phyloP scores from a whole-genome alignment of 2,797 vertebrate species.

The Botia kubotai region DNA sequence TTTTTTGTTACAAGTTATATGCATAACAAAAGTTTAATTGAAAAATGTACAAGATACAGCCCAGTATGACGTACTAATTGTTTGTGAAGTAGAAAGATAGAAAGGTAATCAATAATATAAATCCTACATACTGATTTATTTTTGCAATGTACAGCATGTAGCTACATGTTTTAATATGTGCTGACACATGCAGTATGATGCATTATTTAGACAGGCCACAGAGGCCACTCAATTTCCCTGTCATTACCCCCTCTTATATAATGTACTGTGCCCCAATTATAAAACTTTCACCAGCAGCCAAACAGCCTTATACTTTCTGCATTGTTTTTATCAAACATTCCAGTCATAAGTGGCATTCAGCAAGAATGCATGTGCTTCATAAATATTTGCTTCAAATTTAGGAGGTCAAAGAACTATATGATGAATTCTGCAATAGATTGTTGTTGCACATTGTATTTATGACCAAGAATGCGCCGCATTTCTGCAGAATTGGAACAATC shows the following conservation, averaged over 20 bases:
- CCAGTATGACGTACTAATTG: no score
- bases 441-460: neutral
- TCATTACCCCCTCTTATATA: neutral
- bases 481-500: neutral
- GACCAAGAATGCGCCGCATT: neutral
- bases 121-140: neutral
- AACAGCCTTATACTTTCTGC: neutral
- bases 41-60: neutral
- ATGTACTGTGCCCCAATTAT: neutral
- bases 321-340: neutral
- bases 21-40: neutral
- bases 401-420: neutral
- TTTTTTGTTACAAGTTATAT: neutral
- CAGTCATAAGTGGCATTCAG: neutral
- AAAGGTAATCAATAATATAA: neutral
- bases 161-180: constrained; percentile 2
- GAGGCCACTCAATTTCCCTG: constrained; percentile 8
- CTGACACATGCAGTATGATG: constrained; percentile 31
- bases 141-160: neutral
- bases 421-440: constrained; percentile 11
- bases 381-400: constrained; percentile 11
- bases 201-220: constrained; percentile 45
- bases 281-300: neutral
- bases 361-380: constrained; percentile 6
- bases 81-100: neutral